Evolutionary conservation across 1,140 invertebrate species (phyloP), one percentile per base, ranked within the genome.

Genomic region (Cydia strobilella): DNA sequence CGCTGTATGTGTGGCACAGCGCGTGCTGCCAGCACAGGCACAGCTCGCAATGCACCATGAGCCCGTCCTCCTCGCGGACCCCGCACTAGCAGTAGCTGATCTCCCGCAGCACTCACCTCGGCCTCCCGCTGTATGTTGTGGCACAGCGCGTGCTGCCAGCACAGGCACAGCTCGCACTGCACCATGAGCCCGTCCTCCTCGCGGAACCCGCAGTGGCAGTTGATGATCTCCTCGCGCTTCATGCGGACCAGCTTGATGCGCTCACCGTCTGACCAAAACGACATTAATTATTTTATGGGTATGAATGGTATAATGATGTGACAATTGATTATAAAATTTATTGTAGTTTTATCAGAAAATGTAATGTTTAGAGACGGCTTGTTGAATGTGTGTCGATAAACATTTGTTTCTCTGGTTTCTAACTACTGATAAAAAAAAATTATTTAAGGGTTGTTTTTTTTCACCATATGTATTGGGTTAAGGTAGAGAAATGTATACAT

Each of bases 151-250:
- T 99, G 98, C 90, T 99, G 98, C 98, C 98, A 99, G 88, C 97
- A 98, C 12, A 98, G 92, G 85, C 98, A 99, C 23, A 98, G 93
- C 86, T 99, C 98, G 92, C 98, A 99, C 94, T 99, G 96, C 81
- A 99, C 97, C 97, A 98, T 99, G 3, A 98, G 92, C 3, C 98
- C 98, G 89, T 98, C 97, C 91, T 99, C 98, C 92, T 98, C 97
- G 77, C 94, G 95, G 82, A 94, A 94, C 23, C 93, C 92, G 78
- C 97, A 98, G 25, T 95, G 95, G 88, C 97, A 98, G 90, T 98
- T 97, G 72, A 98, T 97, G 73, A 98, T 96, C 93, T 98, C 97
- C 83, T 96, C 95, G 74, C 95, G 94, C 72, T 94, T 94, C 95
- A 96, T 96, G 74, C 94, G 93, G 15, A 95, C 95, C 79, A 96